phyloP scores from a whole-genome alignment of 30 jellyfish, hydroid and myxozoan genomes.

The Aurelia coerulea region DNA sequence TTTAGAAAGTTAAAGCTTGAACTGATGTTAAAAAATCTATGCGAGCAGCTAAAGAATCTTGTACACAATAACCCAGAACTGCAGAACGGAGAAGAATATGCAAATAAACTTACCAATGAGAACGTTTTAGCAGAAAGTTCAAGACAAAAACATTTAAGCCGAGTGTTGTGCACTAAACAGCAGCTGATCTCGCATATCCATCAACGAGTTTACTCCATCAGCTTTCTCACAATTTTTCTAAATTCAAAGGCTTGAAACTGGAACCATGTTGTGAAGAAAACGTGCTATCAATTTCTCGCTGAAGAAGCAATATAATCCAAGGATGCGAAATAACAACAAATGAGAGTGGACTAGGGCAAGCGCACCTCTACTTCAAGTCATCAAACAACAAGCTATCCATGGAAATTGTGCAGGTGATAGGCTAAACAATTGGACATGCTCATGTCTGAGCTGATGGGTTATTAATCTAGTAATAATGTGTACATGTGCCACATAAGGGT shows the following conservation, averaged over 20 bases:
- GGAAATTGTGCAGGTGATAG: constrained; percentile 67
- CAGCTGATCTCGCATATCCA: constrained; percentile 5
- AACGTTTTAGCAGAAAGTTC: constrained; percentile 42
- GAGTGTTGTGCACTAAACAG: neutral
- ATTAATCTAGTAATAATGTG: constrained; percentile 74
- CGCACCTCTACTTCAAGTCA: constrained; percentile 28
- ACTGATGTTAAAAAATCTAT: neutral
- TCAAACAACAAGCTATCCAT: constrained; percentile 51
- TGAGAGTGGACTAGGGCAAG: constrained; percentile 9
- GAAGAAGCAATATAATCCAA: constrained; percentile 2
- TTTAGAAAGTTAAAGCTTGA: neutral
- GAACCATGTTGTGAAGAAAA: neutral
- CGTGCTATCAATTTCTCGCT: neutral
- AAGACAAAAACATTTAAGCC: neutral
- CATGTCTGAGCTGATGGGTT: constrained; percentile 72
- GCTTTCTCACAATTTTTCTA: too few species aligned
- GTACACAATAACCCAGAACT: neutral
- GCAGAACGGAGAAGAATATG: neutral
- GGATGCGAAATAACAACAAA: constrained; percentile 17
- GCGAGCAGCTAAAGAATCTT: neutral
- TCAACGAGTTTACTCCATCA: neutral
- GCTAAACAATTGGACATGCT: constrained; percentile 64
- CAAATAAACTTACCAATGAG: constrained; percentile 36
- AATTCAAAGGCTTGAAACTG: too few species aligned
- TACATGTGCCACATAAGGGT: constrained; percentile 75